Evolutionary conservation across 2,113 vertebrate species (phyloP).

Genomic region (Aphelocoma coerulescens): DNA sequence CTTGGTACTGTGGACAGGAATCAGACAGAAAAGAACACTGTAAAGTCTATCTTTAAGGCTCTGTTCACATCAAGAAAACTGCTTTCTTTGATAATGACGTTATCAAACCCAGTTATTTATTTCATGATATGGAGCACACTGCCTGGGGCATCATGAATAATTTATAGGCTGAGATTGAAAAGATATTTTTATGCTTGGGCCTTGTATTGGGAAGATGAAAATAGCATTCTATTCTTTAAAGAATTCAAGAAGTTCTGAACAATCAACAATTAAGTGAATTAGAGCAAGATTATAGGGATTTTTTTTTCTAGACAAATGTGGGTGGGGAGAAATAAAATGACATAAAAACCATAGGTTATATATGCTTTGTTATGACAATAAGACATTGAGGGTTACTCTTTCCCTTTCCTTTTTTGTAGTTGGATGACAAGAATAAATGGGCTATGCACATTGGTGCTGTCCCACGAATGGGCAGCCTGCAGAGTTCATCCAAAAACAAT

Average conservation of each 20-base stretch:
- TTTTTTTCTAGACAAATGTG: not conserved
- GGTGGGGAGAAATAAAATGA: not conserved
- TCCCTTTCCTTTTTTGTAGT: not conserved
- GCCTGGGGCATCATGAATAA: conserved; percentile 34
- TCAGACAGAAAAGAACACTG: not conserved
- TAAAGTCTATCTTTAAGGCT: conserved; percentile 6
- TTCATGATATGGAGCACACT: conserved; percentile 19
- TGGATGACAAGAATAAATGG: not conserved
- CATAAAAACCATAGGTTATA: not conserved
- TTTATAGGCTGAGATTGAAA: conserved; percentile 52
- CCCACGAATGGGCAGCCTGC: not conserved
- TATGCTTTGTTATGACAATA: not conserved
- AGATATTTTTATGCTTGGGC: conserved; percentile 37
- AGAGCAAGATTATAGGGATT: not conserved
- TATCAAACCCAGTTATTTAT: conserved; percentile 65
- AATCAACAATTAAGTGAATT: not conserved
- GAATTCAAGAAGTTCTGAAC: not conserved
- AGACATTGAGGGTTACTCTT: not conserved
- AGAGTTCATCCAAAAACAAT: not conserved
- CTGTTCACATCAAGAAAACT: conserved; percentile 24
- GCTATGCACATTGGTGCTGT: not conserved
- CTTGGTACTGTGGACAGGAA: not conserved
- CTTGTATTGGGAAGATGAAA: conserved; percentile 23
- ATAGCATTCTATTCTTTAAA: conserved; percentile 31
- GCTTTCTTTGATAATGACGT: conserved; percentile 47